Evolutionary conservation across 2,888 invertebrate genomes (phyloP), one percentile per base, ranked within the genome.

Genomic region (Diarsia rubi): DNA sequence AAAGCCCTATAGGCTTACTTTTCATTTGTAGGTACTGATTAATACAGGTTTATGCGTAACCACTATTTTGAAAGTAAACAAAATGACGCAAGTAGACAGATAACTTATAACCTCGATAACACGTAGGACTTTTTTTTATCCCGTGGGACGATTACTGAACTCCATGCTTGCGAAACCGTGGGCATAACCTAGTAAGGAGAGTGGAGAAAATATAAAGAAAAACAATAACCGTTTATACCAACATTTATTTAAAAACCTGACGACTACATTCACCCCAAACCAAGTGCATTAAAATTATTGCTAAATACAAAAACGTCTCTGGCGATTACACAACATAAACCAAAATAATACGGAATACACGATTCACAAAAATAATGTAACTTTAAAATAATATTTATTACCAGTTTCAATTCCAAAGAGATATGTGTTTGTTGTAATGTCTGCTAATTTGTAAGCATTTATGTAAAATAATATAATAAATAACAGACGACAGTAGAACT

Each of bases 251-350:
- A 92, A 93, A 95, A 94, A 94, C 92, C 91, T 92, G 91, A 91
- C 94, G 91, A 91, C 94, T 95, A 95, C 94, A 94, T 93, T 93
- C 96, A 95, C 94, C 96, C 95, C 93, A 95, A 95, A 96, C 96
- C 96, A 94, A 92, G 95, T 96, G 96, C 95, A 93, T 91, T 91
- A 90, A 88, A 90, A 87, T 89, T 84, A 90, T 88, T 85, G 89
- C 88, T 89, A 90, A 91, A 91, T 91, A 93, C 86, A 93, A 91
- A 89, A 82, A 89, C 82, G 85, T 88, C 85, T 82, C 83, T 85
- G 85, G 86, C 85, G 81, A 83, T 85, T 85, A 74, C 85, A 85
- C 78, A 78, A 79, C 77, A 75, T 81, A 75, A 75, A 79, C 59
- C 76, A 79, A 73, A 81, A 72, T 79, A 57, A 77, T 76, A 82